Evolutionary conservation across 2,888 invertebrate species (phyloP).

Genomic region (Mongoloraphidia duomilia): DNA sequence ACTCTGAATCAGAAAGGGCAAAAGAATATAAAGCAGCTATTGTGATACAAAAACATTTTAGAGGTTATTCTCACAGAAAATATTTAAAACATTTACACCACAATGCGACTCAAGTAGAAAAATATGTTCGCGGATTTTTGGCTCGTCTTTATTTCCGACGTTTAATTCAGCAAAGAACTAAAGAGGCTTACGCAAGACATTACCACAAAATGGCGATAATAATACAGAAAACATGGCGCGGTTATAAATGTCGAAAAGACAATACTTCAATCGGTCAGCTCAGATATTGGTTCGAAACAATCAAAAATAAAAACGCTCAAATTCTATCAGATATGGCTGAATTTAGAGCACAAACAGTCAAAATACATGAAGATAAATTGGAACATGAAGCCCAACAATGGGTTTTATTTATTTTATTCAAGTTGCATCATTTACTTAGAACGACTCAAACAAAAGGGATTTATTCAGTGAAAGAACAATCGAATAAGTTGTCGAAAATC

Average conservation of each 20-base stretch:
- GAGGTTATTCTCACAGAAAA: neutral
- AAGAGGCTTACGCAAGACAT: neutral
- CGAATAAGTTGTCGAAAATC: conserved; percentile 21
- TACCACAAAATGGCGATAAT: neutral
- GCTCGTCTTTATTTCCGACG: neutral
- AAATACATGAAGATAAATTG: conserved; percentile 9
- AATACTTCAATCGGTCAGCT: neutral
- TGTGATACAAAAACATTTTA: neutral
- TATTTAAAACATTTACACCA: neutral
- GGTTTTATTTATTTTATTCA: conserved; percentile 24
- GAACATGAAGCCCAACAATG: conserved; percentile 19
- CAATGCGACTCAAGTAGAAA: neutral
- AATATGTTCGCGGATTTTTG: conserved; percentile 2
- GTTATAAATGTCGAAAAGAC: neutral
- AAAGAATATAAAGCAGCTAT: neutral
- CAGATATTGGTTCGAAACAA: neutral
- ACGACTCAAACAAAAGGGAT: conserved; percentile 22
- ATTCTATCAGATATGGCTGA: too few relatives aligned
- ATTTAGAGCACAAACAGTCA: too few relatives aligned
- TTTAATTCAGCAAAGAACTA: neutral
- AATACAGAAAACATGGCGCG: conserved; percentile 4
- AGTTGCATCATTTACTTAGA: conserved; percentile 27
- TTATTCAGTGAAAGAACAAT: conserved; percentile 19
- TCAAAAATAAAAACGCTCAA: neutral
- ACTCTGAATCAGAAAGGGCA: neutral